A percentile compares a stretch with the other conserved stretches of the same genome.
These are phyloP conservation scores for Sardina pilchardus DNA, from an alignment of 2,113 vertebrate genomes.

Conservation along the genomic window DNA sequence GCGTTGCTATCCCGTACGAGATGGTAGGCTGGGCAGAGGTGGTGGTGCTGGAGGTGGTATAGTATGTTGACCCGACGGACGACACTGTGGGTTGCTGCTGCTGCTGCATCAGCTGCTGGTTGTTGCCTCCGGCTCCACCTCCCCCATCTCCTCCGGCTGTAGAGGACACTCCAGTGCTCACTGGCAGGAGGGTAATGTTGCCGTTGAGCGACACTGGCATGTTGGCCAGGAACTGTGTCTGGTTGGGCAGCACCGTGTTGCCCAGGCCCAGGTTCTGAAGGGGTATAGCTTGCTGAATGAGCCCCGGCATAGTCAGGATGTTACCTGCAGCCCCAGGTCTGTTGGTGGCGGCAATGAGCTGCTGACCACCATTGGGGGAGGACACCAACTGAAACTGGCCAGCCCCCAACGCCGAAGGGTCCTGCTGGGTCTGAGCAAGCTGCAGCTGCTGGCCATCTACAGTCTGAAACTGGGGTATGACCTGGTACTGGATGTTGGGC, in stretches of 20 bases:
- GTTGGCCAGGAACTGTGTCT: constrained; percentile 90
- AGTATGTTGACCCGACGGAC: constrained; percentile 53
- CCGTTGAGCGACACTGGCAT: constrained; percentile 91
- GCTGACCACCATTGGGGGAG: constrained; percentile 82
- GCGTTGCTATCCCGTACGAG: constrained; percentile 58
- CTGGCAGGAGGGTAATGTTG: constrained; percentile 91
- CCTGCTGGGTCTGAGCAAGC: constrained; percentile 84
- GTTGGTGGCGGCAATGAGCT: constrained; percentile 80
- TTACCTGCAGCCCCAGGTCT: constrained; percentile 75
- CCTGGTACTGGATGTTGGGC: constrained; percentile 96
- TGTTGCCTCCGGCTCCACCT: constrained; percentile 52
- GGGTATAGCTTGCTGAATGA: constrained; percentile 91
- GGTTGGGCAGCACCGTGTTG: constrained; percentile 84
- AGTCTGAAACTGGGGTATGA: constrained; percentile 95
- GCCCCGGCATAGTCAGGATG: constrained; percentile 88
- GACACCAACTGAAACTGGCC: constrained; percentile 89
- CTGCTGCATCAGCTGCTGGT: constrained; percentile 62
- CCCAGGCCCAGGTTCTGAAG: constrained; percentile 87
- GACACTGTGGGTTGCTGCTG: constrained; percentile 57
- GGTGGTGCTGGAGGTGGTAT: constrained; percentile 70
- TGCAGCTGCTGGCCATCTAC: constrained; percentile 92
- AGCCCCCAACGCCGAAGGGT: constrained; percentile 66
- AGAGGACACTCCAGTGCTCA: constrained; percentile 77
- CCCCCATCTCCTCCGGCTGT: constrained; percentile 52
- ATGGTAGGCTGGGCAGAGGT: constrained; percentile 80